Base-by-base conservation (phyloP, 2,888 invertebrate species). In the Tiliacea citrago region DNA sequence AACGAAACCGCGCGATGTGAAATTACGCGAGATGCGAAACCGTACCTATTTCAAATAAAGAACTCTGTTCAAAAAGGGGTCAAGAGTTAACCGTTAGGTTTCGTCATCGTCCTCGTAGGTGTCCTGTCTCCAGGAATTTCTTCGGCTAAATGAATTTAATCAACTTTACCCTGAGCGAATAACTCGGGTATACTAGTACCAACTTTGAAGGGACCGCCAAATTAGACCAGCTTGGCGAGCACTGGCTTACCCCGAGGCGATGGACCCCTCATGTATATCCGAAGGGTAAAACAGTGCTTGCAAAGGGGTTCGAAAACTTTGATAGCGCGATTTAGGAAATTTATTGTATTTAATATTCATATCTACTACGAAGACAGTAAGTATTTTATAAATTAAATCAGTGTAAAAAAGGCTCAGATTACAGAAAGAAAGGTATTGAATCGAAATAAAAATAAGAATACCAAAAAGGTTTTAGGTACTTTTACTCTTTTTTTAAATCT, bases 211-310 rank as follows among this genome's bases (percentile, higher is more conserved):
- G 8, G 13, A 57, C 55, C 75, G 75, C 49, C 75, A 60, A 73
- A 13, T 60, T 60, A 51, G 66, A 2, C 66, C 75, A 75, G 65
- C 51, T 75, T 75, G 65, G 58, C 49, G 51, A 39, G 35, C 21
- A 71, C 80, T 72, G 68, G 82, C 12, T 62, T 4, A 47, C 80
- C 82, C 21, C 21, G 72, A 82, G 71, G 45, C 12, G 65, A 68
- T 29, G 47, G 76, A 61, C 76, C 80, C 78, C 69, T 4, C 47
- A 13, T 12, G 0, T 62, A 0, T 29, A 0, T 0, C 1, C 0
- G 39, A 21, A 53, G 18, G 75, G 45, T 29, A 24, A 0, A 29
- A 35, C 1, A 42, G 6, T 49, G 13, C 13, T 39, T 49, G 35
- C 49, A 9, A 16, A 73, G 16, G 47, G 47, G 8, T 9, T 24